phyloP scores from a whole-genome alignment of 2,113 vertebrate genomes.

The Chitala chitala region DNA sequence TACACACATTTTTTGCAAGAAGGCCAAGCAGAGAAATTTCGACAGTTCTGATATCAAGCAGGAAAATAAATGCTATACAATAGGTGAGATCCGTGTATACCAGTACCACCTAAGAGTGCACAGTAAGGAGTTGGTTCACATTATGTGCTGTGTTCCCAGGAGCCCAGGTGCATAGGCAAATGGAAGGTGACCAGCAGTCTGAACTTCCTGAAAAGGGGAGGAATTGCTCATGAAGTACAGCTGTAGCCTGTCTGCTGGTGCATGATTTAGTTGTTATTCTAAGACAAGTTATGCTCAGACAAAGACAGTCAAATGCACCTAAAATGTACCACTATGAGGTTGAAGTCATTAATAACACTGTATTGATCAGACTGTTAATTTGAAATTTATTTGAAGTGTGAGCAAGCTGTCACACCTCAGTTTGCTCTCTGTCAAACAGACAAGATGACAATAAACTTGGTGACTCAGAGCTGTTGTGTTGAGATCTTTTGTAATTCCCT shows the following conservation, averaged over 20 bases:
- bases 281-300: constrained; percentile 53
- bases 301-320: constrained; percentile 40
- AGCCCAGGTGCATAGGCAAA: not conserved
- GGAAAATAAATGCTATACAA: not conserved
- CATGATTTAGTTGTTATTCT: constrained; percentile 45
- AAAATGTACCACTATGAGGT: constrained; percentile 42
- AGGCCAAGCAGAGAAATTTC: not conserved
- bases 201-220: not conserved
- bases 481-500: constrained; percentile 18
- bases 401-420: constrained; percentile 35
- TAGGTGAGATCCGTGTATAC: not conserved
- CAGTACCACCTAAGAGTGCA: not conserved
- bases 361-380: constrained; percentile 45
- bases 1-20: not conserved
- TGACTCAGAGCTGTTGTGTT: no score
- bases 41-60: not conserved
- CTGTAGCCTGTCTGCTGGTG: constrained; percentile 26
- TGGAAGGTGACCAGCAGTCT: not conserved
- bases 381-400: constrained; percentile 45
- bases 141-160: not conserved
- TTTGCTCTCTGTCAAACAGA: constrained; percentile 44
- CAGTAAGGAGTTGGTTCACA: not conserved
- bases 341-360: constrained; percentile 47
- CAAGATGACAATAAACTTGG: constrained; percentile 44
- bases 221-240: not conserved